Evolutionary conservation across 1,140 invertebrate genomes (phyloP).

Genomic region (Macrostomum lignano): DNA sequence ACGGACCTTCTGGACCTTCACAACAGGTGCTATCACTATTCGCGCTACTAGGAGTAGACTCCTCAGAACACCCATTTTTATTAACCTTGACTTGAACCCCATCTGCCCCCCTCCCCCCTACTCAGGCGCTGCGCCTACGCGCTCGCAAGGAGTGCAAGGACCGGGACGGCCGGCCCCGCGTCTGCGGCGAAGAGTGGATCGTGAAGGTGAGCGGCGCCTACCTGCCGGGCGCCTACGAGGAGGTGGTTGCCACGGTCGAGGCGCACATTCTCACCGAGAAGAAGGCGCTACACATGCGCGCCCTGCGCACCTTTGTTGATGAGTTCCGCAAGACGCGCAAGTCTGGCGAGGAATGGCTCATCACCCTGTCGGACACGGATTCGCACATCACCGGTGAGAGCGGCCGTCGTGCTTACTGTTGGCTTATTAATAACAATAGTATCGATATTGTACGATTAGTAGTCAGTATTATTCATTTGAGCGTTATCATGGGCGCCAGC

Average conservation of each 20-base stretch:
- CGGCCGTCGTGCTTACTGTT: too few species aligned
- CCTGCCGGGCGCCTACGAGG: slow-evolving; percentile 31
- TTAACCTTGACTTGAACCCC: too few species aligned
- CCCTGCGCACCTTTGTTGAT: slow-evolving; percentile 29
- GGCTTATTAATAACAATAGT: too few species aligned
- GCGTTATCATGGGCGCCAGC: too few species aligned
- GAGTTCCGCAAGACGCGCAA: slow-evolving; percentile 24
- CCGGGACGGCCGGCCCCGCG: slow-evolving; percentile 20
- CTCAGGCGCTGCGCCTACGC: slow-evolving; percentile 27
- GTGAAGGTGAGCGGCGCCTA: slow-evolving; percentile 30
- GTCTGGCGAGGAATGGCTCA: slow-evolving; percentile 32
- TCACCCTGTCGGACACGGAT: slow-evolving; percentile 28
- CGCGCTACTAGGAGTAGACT: too few species aligned
- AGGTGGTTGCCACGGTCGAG: slow-evolving; percentile 29
- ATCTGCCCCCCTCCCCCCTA: too few species aligned
- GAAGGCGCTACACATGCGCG: slow-evolving; percentile 29
- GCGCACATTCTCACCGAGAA: slow-evolving; percentile 31
- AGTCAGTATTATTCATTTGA: too few species aligned
- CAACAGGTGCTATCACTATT: too few species aligned
- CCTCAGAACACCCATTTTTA: too few species aligned
- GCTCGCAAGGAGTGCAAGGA: slow-evolving; percentile 29
- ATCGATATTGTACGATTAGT: too few species aligned
- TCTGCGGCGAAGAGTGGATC: slow-evolving; percentile 32
- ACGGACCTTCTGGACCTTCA: too few species aligned
- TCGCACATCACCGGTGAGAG: slow-evolving; percentile 31